These are phyloP conservation scores for Aricia agestis DNA, from an alignment of 1,140 invertebrate species.

Conservation along the genomic window DNA sequence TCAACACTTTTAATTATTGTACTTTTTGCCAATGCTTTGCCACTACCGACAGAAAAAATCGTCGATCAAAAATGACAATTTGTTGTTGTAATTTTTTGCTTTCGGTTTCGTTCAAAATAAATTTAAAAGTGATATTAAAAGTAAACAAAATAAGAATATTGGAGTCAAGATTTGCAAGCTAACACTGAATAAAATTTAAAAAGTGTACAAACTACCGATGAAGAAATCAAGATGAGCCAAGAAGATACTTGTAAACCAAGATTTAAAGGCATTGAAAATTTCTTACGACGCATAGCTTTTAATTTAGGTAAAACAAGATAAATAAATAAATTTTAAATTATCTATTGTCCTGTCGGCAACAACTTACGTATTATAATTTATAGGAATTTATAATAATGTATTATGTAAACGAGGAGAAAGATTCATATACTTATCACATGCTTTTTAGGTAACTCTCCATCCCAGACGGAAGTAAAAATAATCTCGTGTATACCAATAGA, in stretches of 20 bases:
- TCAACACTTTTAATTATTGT: not conserved
- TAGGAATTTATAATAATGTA: too few species aligned
- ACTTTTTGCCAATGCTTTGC: not conserved
- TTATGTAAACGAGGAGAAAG: not conserved
- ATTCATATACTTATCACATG: not conserved
- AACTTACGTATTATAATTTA: too few species aligned
- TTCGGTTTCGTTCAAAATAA: not conserved
- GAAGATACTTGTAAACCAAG: slow-evolving; percentile 42
- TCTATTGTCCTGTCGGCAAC: not conserved
- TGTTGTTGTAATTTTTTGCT: not conserved
- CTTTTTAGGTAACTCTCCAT: slow-evolving; percentile 55
- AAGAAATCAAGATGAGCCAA: slow-evolving; percentile 43
- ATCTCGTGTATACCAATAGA: slow-evolving; percentile 69
- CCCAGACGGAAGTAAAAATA: slow-evolving; percentile 68
- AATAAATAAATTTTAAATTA: too few species aligned
- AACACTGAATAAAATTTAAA: not conserved
- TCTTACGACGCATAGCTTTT: slow-evolving; percentile 58
- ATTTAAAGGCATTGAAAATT: slow-evolving; percentile 61
- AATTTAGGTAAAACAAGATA: slow-evolving; percentile 48
- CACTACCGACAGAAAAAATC: not conserved
- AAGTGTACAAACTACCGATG: not conserved
- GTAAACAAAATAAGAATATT: not conserved
- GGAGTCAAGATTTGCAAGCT: not conserved
- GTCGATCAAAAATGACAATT: not conserved
- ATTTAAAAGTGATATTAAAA: not conserved